Evolutionary conservation across 2,797 vertebrate genomes (phyloP).

Genomic region (Dicrostonyx torquatus): DNA sequence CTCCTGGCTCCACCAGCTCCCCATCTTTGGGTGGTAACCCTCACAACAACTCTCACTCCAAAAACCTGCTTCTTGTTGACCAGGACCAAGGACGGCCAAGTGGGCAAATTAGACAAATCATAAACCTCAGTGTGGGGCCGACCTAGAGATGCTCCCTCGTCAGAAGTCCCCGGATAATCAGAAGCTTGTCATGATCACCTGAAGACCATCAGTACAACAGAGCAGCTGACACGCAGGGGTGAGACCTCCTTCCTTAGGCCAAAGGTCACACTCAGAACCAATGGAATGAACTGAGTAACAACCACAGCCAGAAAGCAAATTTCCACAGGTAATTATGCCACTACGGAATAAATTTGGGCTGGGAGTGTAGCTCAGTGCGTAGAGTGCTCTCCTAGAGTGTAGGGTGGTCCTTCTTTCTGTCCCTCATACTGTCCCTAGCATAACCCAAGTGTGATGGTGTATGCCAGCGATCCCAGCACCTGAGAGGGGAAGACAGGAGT

Average conservation of each 20-base stretch:
- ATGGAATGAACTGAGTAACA: neutral
- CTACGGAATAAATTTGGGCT: neutral
- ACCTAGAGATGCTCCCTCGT: neutral
- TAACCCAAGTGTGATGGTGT: too few species aligned
- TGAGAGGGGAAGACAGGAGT: neutral
- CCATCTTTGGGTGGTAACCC: neutral
- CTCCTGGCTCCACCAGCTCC: neutral
- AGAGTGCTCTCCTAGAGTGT: neutral
- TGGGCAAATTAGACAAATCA: neutral
- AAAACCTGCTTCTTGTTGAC: neutral
- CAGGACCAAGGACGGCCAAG: neutral
- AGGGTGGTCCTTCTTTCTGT: neutral
- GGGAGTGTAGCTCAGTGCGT: neutral
- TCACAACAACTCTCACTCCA: neutral
- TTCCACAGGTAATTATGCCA: neutral
- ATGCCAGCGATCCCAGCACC: neutral
- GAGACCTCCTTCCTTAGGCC: neutral
- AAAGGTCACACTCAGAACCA: slow-evolving; percentile 1
- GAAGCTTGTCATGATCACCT: neutral
- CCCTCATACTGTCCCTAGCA: neutral
- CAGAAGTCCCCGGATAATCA: neutral
- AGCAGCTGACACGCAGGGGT: neutral
- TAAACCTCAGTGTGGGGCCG: too few species aligned
- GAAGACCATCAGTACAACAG: neutral
- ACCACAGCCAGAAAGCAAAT: neutral